These are phyloP conservation scores for Drymonia ruficornis DNA, from an alignment of 2,888 invertebrate genomes.

Conservation along the genomic window DNA sequence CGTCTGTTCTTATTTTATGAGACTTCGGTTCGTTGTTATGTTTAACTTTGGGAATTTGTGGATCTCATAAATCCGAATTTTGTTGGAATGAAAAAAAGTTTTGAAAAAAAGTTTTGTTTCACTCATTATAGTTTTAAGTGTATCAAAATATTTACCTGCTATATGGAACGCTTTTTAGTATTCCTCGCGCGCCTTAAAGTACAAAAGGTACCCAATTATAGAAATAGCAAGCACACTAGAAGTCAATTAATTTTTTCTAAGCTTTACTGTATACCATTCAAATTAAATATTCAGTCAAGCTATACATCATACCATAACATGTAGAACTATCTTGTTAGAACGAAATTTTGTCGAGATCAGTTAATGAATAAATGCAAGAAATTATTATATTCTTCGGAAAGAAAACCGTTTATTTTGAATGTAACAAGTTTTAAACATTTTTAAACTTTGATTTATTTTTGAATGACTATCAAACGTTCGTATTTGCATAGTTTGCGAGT, in stretches of 20 bases:
- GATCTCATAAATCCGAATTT: slow-evolving; percentile 12
- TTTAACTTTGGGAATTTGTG: slow-evolving; percentile 12
- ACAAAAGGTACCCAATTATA: neutral
- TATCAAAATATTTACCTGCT: neutral
- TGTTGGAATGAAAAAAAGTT: slow-evolving; percentile 3
- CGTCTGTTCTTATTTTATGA: slow-evolving; percentile 15
- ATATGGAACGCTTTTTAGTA: neutral
- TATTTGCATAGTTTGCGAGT: slow-evolving; percentile 35
- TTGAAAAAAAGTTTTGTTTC: neutral
- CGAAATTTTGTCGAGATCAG: neutral
- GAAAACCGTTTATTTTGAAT: slow-evolving; percentile 14
- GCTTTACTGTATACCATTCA: no score
- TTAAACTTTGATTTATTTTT: slow-evolving; percentile 25
- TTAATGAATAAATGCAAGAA: neutral
- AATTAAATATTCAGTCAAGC: no score
- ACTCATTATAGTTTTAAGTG: neutral
- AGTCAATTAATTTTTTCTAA: no score
- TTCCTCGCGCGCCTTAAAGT: neutral
- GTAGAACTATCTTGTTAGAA: neutral
- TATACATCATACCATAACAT: no score
- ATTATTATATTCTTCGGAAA: neutral
- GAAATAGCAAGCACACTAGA: neutral
- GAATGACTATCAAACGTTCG: slow-evolving; percentile 32
- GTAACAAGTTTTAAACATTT: slow-evolving; percentile 26
- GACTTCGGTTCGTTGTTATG: slow-evolving; percentile 8